Base-by-base conservation (phyloP, 1,140 invertebrate species). In the Drosophila virilis region DNA sequence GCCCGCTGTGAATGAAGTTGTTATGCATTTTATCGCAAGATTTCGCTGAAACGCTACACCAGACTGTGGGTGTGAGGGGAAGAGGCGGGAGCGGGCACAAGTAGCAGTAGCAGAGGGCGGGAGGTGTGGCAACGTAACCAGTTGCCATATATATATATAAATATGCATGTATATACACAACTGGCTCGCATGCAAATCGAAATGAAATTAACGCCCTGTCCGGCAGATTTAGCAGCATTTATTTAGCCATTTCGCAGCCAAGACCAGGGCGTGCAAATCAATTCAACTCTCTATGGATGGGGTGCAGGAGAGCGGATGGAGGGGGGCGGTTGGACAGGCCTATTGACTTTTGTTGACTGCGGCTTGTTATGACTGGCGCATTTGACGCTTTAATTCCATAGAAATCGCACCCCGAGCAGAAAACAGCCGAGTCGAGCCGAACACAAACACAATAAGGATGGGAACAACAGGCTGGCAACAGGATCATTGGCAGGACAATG, bases 1-100 rank as follows among this genome's bases (percentile, higher is more conserved):
- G 80, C 88, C 89, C 58, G 88, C 88, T 91, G 88, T 82, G 88
- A 91, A 91, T 91, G 80, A 91, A 91, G 88, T 91, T 91, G 88
- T 91, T 91, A 91, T 82, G 88, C 89, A 91, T 91, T 91, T 88
- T 91, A 88, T 89, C 84, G 84, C 74, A 40, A 83, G 80, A 88
- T 89, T 88, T 88, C 73, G 83, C 84, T 82, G 84, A 80, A 83
- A 78, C 75, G 54, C 67, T 62, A 13, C 35, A 60, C 43, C 33
- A 8, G n/a, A n/a, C 12, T 15, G 28, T 2, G 22, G 40, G 28
- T 32, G 40, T 6, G 6, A n/a, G n/a, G 3, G 15, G 17, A 50
- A 15, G 37, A 8, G 33, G 17, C 12, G 38, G 10, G 17, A 43
- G 2, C 0, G 13, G 28, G 43, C 13, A 10, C 5, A 4, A 8